These are phyloP conservation scores for Sesamia inferens DNA, from an alignment of 2,888 invertebrate genomes.

Conservation along the genomic window DNA sequence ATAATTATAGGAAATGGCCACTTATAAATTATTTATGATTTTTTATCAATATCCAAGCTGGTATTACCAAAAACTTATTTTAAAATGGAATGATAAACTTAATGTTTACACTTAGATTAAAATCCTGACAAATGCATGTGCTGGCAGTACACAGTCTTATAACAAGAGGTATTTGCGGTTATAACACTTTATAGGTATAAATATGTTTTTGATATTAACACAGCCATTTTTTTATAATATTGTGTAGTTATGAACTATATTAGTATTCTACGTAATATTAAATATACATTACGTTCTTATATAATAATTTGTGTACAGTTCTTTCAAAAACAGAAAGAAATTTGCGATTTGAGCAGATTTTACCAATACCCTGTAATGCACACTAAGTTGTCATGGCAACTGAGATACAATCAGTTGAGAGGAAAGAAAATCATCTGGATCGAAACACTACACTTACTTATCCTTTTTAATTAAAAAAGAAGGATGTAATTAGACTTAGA, in stretches of 20 bases:
- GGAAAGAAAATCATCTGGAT: slow-evolving; percentile 33
- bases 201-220: slow-evolving; percentile 88
- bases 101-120: slow-evolving; percentile 56
- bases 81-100: slow-evolving; percentile 67
- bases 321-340: slow-evolving; percentile 68
- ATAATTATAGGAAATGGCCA: slow-evolving; percentile 66
- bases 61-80: slow-evolving; percentile 59
- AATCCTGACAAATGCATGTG: slow-evolving; percentile 74
- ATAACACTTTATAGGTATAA: slow-evolving; percentile 78
- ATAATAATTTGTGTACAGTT: slow-evolving; percentile 71
- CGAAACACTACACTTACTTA: slow-evolving; percentile 9
- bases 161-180: slow-evolving; percentile 88
- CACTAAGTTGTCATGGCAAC: slow-evolving; percentile 70
- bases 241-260: slow-evolving; percentile 70
- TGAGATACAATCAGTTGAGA: slow-evolving; percentile 52
- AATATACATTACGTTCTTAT: slow-evolving; percentile 62
- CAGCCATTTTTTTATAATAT: slow-evolving; percentile 84
- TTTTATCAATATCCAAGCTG: slow-evolving; percentile 62
- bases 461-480: slow-evolving; percentile 24
- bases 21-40: slow-evolving; percentile 57
- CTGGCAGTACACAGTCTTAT: slow-evolving; percentile 81
- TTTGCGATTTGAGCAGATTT: slow-evolving; percentile 77
- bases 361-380: slow-evolving; percentile 77
- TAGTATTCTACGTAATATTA: slow-evolving; percentile 69
- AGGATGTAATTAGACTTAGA: too few relatives aligned